Base-by-base conservation (phyloP, 2,888 invertebrate species). In the Amblyjoppa proteus region DNA sequence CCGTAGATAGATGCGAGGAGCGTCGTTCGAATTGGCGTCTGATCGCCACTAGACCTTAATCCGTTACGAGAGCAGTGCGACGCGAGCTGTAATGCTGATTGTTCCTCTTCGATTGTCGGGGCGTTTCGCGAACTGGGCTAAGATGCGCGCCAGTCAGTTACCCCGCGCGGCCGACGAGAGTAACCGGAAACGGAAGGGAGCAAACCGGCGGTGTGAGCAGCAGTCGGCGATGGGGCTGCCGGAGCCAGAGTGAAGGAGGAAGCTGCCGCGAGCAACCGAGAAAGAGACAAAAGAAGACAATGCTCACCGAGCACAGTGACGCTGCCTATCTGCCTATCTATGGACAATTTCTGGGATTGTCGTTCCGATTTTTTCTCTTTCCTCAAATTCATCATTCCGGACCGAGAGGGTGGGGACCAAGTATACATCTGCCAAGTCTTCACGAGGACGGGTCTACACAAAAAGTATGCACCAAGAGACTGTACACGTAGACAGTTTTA, bases 41-140 rank as follows among this genome's bases (percentile, higher is more conserved):
- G 89, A 92, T 92, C 92, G 88, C 91, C 89, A 92, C 92, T 92
- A 92, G 92, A 92, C 92, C 92, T 90, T 90, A 92, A 92, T 92
- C 92, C 89, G 86, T 80, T 25, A 61, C 53, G 49, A 88, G 87
- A 89, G 89, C 87, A 87, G 78, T 75, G 84, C 87, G 87, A 88
- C 81, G 76, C 58, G 79, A 51, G 82, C 51, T 28, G 76, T 86
- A 89, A 89, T 88, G 88, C 88, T 89, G 90, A 91, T 90, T 91
- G 91, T 90, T 91, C 91, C 83, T 81, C 83, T 83, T 87, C 80
- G 85, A 83, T 83, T 83, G 80, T 87, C 83, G 69, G 71, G 66
- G 83, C 83, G 84, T 71, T 86, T 78, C 83, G 85, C 83, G 85
- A 90, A 91, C 90, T 90, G 89, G 91, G 90, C 89, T 90, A 91